Percentiles rank a stretch among this genome's conserved stretches.
Evolutionary conservation across 1,140 invertebrate species (phyloP).

Genomic region (Neuroterus valhalla): DNA sequence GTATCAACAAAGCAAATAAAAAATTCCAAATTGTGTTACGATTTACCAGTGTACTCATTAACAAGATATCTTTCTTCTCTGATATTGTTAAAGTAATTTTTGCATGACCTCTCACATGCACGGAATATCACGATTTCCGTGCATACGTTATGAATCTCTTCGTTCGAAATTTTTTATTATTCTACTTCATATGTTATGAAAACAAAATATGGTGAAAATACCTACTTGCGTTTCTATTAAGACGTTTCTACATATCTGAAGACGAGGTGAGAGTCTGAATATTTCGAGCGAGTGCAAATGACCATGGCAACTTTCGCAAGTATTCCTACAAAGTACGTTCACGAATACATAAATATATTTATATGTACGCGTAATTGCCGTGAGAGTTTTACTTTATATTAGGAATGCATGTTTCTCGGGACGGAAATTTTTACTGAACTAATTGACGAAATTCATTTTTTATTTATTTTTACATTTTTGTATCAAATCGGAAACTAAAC

Average conservation of each 20-base stretch:
- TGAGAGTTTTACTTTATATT: constrained; percentile 47
- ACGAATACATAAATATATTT: constrained; percentile 37
- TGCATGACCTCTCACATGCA: too few species aligned
- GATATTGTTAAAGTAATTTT: too few species aligned
- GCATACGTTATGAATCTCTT: too few species aligned
- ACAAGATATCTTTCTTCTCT: too few species aligned
- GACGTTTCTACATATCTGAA: constrained; percentile 43
- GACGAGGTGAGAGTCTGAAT: constrained; percentile 55
- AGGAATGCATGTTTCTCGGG: too few species aligned
- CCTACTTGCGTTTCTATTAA: not conserved
- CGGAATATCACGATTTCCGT: too few species aligned
- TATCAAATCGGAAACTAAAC: not conserved
- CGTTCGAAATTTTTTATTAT: not conserved
- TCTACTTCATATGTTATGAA: not conserved
- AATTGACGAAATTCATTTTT: too few species aligned
- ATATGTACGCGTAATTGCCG: constrained; percentile 48
- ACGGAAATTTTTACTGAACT: too few species aligned
- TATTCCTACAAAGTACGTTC: constrained; percentile 37
- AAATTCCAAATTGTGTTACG: too few species aligned
- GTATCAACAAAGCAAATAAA: too few species aligned
- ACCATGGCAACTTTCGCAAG: constrained; percentile 59
- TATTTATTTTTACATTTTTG: constrained; percentile 14
- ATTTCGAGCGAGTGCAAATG: constrained; percentile 54
- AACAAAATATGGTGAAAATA: constrained; percentile 11
- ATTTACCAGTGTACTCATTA: too few species aligned